phyloP scores from a whole-genome alignment of 2,888 invertebrate species.

The Monopis laevigella region DNA sequence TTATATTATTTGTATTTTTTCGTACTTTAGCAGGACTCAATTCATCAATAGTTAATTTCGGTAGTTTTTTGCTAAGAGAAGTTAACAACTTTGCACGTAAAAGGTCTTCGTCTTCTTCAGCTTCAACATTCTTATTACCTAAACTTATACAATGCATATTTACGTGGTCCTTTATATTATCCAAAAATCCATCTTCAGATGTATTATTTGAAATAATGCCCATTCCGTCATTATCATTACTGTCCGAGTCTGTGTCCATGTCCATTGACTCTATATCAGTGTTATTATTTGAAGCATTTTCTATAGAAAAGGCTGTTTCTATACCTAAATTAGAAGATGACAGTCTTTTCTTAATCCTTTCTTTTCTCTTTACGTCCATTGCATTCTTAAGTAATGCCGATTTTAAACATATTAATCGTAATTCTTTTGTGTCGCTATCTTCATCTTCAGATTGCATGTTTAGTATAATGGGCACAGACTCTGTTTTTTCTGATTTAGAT shows the following conservation, averaged over 20 bases:
- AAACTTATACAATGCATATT: too few relatives aligned
- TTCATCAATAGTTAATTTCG: too few relatives aligned
- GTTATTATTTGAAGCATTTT: constrained; percentile 39
- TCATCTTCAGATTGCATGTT: constrained; percentile 47
- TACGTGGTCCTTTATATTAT: too few relatives aligned
- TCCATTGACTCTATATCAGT: constrained; percentile 61
- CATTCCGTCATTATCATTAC: constrained; percentile 39
- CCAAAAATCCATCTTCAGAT: too few relatives aligned
- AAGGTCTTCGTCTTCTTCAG: constrained; percentile 71
- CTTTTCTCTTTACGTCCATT: constrained; percentile 62
- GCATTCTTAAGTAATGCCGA: constrained; percentile 75
- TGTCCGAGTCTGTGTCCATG: constrained; percentile 61
- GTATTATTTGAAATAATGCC: constrained; percentile 19
- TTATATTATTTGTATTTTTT: too few relatives aligned
- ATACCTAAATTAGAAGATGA: constrained; percentile 33
- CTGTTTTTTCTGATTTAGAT: constrained; percentile 41
- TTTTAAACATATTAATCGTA: constrained; percentile 72
- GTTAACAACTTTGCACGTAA: constrained; percentile 67
- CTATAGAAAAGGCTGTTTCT: constrained; percentile 24
- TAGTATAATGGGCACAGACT: constrained; percentile 20
- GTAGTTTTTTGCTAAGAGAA: constrained; percentile 68
- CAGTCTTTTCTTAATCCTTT: constrained; percentile 42
- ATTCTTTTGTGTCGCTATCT: constrained; percentile 69
- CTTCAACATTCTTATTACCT: too few relatives aligned
- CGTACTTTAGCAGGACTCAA: too few relatives aligned